Conservation (phyloP, 2,888 invertebrate genomes). For the Rhingia campestris region DNA sequence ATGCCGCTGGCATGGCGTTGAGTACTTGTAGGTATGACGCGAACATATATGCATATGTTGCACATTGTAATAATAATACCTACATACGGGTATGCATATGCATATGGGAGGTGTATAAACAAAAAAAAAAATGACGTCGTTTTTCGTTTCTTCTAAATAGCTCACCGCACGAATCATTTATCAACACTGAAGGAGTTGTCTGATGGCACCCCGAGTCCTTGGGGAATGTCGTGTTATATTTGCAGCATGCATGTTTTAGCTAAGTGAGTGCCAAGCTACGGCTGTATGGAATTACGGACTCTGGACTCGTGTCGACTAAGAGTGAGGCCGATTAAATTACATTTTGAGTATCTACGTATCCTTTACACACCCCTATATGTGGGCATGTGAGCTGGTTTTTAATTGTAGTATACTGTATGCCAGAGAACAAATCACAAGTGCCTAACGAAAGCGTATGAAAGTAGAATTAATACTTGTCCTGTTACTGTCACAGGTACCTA, state of each 20-base stretch:
- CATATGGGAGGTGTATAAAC: neutral
- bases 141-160: constrained; percentile 63
- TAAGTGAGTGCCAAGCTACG: constrained; percentile 39
- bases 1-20: constrained; percentile 40
- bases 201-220: constrained; percentile 65
- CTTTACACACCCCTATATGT: neutral
- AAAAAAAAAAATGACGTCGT: constrained; percentile 2
- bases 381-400: constrained; percentile 19
- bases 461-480: constrained; percentile 26
- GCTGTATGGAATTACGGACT: neutral
- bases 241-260: constrained; percentile 53
- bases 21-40: neutral
- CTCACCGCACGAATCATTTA: constrained; percentile 69
- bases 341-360: constrained; percentile 31
- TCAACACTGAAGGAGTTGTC: constrained; percentile 69
- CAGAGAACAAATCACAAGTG: constrained; percentile 42
- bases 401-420: constrained; percentile 41
- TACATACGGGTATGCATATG: neutral
- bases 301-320: constrained; percentile 16
- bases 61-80: constrained; percentile 52
- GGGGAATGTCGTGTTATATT: constrained; percentile 55
- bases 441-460: constrained; percentile 24
- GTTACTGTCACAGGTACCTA: too few relatives aligned
- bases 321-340: constrained; percentile 65
- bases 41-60: constrained; percentile 49